Evolutionary conservation across 1,140 invertebrate species (phyloP).

Genomic region (Calephelis nemesis): DNA sequence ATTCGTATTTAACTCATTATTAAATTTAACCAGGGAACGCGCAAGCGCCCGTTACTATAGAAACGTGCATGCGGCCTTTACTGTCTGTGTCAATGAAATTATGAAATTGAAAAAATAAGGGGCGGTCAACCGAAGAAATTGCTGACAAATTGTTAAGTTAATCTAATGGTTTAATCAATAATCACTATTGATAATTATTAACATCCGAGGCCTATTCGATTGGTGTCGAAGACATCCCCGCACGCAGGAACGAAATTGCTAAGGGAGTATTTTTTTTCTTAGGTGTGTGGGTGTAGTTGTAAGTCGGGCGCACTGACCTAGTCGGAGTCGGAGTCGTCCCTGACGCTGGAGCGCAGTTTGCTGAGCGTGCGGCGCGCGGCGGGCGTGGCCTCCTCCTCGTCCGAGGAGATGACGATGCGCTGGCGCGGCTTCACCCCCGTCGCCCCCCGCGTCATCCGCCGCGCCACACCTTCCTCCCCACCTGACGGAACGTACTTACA

Average conservation of each 20-base stretch:
- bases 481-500: background rate
- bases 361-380: constrained; percentile 67
- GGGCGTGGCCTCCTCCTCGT: constrained; percentile 76
- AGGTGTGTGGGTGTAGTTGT: background rate
- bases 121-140: too few species aligned
- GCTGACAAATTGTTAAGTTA: too few species aligned
- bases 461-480: constrained; percentile 38
- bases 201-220: too few species aligned
- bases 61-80: too few species aligned
- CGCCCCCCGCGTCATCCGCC: constrained; percentile 74
- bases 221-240: too few species aligned
- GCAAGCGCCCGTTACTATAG: too few species aligned
- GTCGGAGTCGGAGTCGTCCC: constrained; percentile 62
- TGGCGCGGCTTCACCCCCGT: constrained; percentile 75
- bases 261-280: background rate
- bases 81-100: too few species aligned
- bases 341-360: constrained; percentile 67
- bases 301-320: constrained; percentile 37
- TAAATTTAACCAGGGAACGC: too few species aligned
- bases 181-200: too few species aligned
- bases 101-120: constrained; percentile 18
- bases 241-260: background rate
- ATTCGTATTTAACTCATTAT: too few species aligned
- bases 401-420: constrained; percentile 75
- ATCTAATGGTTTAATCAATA: too few species aligned